Base-by-base conservation (phyloP, 1,140 invertebrate genomes). In the Formica exsecta region DNA sequence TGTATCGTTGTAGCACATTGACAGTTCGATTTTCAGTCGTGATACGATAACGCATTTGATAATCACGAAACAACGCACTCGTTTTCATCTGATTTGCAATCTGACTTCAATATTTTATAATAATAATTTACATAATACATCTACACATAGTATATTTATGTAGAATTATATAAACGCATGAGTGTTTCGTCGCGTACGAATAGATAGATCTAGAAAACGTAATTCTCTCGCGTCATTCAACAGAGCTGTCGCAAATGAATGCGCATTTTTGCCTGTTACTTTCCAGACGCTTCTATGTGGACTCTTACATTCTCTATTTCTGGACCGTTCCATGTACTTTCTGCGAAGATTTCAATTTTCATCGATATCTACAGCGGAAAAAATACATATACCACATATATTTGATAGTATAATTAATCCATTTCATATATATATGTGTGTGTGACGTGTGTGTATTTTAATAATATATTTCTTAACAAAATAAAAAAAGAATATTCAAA, bases 201-300 rank as follows among this genome's bases (percentile, higher is more conserved):
- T 32, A 81, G 16, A 41, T 16, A n/a, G 13, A 29, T 36, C 36
- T 59, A 44, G 65, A 81, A 71, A 81, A 71, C 16, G 1, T 61
- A 25, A 61, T 25, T 71, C 41, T 25, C 13, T 4, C 6, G 19
- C 65, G 48, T 80, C 29, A 65, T 22, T 57, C 22, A 7, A 36
- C 29, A 81, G 59, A 81, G 25, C 22, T 11, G 11, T 9, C 5
- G 79, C 48, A 54, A 81, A 32, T 83, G 59, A 83, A 61, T 25
- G 54, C 19, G 38, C 79, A 73, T 38, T 29, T 83, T 83, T 83
- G 29, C 38, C 25, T 13, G 16, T 22, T 44, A 83, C 68, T 83
- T 83, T 83, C 68, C n/a, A 74, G 68, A 83, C 25, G n/a, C 19
- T 83, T 83, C 66, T 71, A 3, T 51, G 13, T 48, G 13, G 51